Conservation (phyloP, 2,888 invertebrate genomes). For the Flexamia atlantica region DNA sequence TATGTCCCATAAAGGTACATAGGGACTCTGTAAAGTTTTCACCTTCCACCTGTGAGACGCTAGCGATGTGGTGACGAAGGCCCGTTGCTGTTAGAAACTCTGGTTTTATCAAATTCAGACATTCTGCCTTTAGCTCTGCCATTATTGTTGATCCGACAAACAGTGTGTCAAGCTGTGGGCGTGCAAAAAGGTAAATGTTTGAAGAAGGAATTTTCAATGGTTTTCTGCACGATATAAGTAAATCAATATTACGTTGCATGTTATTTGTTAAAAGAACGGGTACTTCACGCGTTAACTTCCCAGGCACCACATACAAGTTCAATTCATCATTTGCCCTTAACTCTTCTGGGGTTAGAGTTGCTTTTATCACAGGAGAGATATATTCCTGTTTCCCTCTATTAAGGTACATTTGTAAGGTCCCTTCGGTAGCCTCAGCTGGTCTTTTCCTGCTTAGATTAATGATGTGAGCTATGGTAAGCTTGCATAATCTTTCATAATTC, state of each 20-base stretch:
- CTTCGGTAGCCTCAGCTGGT: constrained; percentile 3
- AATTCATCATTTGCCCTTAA: neutral
- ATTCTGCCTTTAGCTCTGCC: neutral
- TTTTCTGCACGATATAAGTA: constrained; percentile 5
- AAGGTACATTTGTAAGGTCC: neutral
- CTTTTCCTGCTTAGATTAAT: constrained; percentile 12
- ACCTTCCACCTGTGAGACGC: constrained; percentile 13
- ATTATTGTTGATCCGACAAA: constrained; percentile 17
- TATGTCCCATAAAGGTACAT: constrained; percentile 4
- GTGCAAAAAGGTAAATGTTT: neutral
- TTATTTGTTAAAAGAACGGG: constrained; percentile 11
- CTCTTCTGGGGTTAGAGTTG: constrained; percentile 9
- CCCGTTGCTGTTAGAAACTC: neutral
- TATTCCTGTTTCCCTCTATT: neutral
- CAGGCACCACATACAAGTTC: neutral
- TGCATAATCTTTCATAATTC: constrained; percentile 29
- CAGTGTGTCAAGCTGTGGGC: neutral
- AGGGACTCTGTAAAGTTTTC: neutral
- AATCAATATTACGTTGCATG: constrained; percentile 14
- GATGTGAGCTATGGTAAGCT: constrained; percentile 19
- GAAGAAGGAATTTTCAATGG: neutral
- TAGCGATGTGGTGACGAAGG: constrained; percentile 1
- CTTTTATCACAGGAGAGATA: neutral
- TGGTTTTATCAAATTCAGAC: neutral
- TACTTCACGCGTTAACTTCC: constrained; percentile 29